Base-by-base conservation (phyloP, 2,888 invertebrate species). In the Latheticus oryzae region DNA sequence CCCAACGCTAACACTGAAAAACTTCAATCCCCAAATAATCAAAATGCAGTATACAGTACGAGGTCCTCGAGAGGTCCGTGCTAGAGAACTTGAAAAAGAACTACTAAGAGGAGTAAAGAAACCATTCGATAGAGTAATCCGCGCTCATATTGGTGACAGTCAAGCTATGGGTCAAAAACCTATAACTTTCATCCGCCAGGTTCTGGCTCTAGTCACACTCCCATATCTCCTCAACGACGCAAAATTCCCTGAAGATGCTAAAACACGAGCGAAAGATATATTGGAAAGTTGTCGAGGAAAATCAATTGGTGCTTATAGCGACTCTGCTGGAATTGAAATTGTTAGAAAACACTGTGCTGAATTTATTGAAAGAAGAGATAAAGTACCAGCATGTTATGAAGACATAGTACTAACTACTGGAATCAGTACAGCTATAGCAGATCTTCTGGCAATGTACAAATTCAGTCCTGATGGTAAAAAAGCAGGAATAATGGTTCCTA, bases 61-160 rank as follows among this genome's bases (percentile, higher is more conserved):
- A 63, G 99, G 99, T 0, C 97, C 98, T 0, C 84, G 99, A 58
- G 95, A 98, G 40, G 90, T 90, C 51, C 84, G 97, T 56, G 97
- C 99, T 32, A 87, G 87, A 0, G 93, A 96, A 81, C 91, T 99
- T 58, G 96, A 97, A 79, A 92, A 93, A 77, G 97, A 98, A 77
- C 79, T 93, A 12, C 81, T 87, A 71, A n/a, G 95, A 94, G 95
- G 95, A 7, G 87, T 81, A 0, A 80, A 87, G 68, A 95, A 97
- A 74, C 95, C 97, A 1, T 98, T 98, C 80, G 87, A 86, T 57
- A 88, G 88, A 78, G 97, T 99, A 42, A 93, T 98, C 74, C 90
- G 91, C 73, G 97, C 97, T 0, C 99, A 99, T 80, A 96, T 99
- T 73, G 99, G 99, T 21, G 99, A 99, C 81, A 95, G 97, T 51